A percentile compares a stretch with the other conserved stretches of the same genome.
phyloP scores from a whole-genome alignment of 2,797 vertebrate species.

The Manis pentadactyla region DNA sequence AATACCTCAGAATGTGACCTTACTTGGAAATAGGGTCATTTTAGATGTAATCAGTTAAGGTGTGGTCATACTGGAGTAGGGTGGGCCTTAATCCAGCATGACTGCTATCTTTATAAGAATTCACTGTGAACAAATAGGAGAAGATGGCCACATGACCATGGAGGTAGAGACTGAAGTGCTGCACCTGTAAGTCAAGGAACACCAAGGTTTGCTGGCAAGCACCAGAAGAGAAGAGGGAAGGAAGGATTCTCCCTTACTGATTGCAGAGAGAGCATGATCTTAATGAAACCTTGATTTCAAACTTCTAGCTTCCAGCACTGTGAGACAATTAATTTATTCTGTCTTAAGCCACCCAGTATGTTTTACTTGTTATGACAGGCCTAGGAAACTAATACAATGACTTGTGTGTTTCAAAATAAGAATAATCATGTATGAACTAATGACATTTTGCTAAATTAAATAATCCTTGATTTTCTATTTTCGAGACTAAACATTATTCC shows the following conservation, averaged over 20 bases:
- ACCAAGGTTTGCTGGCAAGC: not conserved
- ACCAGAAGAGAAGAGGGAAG: not conserved
- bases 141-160: not conserved
- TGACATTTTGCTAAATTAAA: slow-evolving; percentile 18
- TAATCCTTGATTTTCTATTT: not conserved
- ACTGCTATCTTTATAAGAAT: not conserved
- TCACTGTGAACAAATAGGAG: not conserved
- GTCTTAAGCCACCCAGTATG: not conserved
- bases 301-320: not conserved
- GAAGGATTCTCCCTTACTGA: not conserved
- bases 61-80: not conserved
- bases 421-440: slow-evolving; percentile 3
- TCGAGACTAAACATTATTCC: not conserved
- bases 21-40: not conserved
- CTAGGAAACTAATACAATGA: not conserved
- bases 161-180: not conserved
- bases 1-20: not conserved
- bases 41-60: not conserved
- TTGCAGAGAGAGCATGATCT: not conserved
- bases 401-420: slow-evolving; percentile 47
- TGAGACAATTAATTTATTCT: not conserved
- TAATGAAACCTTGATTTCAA: not conserved
- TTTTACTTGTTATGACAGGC: not conserved
- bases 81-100: not conserved
- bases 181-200: not conserved